Percentiles rank a stretch among this genome's conserved stretches.
Evolutionary conservation across 2,888 invertebrate genomes (phyloP).

Genomic region (Epirrhoe alternata): DNA sequence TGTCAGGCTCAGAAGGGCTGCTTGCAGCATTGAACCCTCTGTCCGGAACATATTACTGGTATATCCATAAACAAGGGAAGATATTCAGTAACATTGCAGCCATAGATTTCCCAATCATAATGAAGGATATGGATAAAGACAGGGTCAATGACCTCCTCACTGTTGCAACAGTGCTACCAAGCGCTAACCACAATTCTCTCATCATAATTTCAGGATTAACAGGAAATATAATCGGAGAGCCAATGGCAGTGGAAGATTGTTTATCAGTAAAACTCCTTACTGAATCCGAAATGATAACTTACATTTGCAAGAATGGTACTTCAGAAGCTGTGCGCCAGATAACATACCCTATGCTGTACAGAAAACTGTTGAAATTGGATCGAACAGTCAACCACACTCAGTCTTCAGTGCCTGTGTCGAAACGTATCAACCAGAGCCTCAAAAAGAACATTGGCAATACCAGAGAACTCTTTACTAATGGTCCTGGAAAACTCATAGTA

Average conservation of each 20-base stretch:
- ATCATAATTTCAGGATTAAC: constrained; percentile 89
- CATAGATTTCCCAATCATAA: constrained; percentile 88
- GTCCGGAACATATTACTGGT: constrained; percentile 85
- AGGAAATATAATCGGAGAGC: constrained; percentile 88
- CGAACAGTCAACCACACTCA: constrained; percentile 58
- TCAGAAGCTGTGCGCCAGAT: constrained; percentile 82
- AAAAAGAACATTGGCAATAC: constrained; percentile 84
- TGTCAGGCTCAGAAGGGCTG: constrained; percentile 88
- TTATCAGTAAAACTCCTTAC: constrained; percentile 84
- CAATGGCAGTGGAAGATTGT: constrained; percentile 86
- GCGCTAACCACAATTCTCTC: constrained; percentile 85
- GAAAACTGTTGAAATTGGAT: constrained; percentile 68
- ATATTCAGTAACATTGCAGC: constrained; percentile 82
- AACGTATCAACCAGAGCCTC: constrained; percentile 83
- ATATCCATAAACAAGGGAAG: constrained; percentile 83
- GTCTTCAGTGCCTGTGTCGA: constrained; percentile 62
- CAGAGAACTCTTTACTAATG: constrained; percentile 85
- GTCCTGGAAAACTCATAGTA: constrained; percentile 87
- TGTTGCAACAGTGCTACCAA: constrained; percentile 81
- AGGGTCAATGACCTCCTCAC: constrained; percentile 88
- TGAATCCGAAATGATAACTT: constrained; percentile 82
- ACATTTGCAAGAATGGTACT: constrained; percentile 85
- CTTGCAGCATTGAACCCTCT: constrained; percentile 81
- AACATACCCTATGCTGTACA: constrained; percentile 63
- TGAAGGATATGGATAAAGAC: constrained; percentile 90